Evolutionary conservation across 2,888 invertebrate species (phyloP).

Genomic region (Pseudoips prasinana): DNA sequence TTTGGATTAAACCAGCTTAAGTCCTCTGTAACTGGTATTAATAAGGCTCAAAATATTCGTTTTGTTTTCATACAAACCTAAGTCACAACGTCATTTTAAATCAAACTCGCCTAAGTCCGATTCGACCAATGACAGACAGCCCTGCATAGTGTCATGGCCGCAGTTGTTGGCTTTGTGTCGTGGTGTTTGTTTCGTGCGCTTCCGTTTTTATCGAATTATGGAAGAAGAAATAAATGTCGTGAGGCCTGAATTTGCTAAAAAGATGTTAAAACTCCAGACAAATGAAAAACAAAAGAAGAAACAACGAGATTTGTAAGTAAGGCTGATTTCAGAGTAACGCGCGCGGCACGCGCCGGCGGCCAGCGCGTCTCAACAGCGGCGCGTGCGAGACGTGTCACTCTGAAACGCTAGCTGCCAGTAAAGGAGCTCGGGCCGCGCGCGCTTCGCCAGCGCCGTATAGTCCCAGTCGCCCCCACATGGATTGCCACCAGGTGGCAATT

Average conservation of each 20-base stretch:
- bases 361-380: too few species aligned
- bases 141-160: slow-evolving; percentile 12
- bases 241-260: slow-evolving; percentile 12
- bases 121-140: slow-evolving; percentile 11
- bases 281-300: slow-evolving; percentile 9
- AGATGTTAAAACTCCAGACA: slow-evolving; percentile 10
- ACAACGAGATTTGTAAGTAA: slow-evolving; percentile 9
- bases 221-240: slow-evolving; percentile 10
- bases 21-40: slow-evolving; percentile 4
- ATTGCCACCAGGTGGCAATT: too few species aligned
- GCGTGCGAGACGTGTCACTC: too few species aligned
- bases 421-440: too few species aligned
- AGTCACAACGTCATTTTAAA: slow-evolving; percentile 10
- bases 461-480: too few species aligned
- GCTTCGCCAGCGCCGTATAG: too few species aligned
- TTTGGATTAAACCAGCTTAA: slow-evolving; percentile 5
- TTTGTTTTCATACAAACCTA: slow-evolving; percentile 10
- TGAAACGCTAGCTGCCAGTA: too few species aligned
- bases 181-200: slow-evolving; percentile 13
- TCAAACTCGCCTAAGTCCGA: slow-evolving; percentile 9
- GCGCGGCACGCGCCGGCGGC: too few species aligned
- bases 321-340: too few species aligned
- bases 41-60: slow-evolving; percentile 10
- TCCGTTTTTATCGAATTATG: slow-evolving; percentile 10
- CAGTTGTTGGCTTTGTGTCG: slow-evolving; percentile 11